phyloP scores from a whole-genome alignment of 2,888 invertebrate species.

The Nebria brevicollis region DNA sequence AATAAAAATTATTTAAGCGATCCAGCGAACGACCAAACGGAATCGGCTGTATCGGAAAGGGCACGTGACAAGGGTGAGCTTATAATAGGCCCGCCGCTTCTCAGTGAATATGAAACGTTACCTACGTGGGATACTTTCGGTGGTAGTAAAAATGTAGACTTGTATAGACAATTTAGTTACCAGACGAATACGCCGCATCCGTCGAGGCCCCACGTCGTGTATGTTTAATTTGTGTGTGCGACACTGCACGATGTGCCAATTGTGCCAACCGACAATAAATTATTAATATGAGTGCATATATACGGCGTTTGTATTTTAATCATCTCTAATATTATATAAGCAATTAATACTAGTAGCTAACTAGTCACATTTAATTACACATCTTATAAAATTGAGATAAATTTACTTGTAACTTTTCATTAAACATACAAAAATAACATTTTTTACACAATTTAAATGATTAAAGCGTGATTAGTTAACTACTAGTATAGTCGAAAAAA shows the following conservation, averaged over 20 bases:
- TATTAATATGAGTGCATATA: conserved; percentile 19
- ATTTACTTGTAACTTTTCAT: too few species aligned
- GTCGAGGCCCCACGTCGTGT: conserved; percentile 39
- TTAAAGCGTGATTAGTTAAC: background rate
- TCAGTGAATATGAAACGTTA: conserved; percentile 59
- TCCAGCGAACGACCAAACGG: background rate
- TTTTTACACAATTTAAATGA: too few species aligned
- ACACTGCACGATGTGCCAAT: conserved; percentile 22
- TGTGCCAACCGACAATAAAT: conserved; percentile 35
- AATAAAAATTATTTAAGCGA: background rate
- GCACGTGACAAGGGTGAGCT: conserved; percentile 52
- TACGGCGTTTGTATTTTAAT: background rate
- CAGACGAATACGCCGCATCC: conserved; percentile 14
- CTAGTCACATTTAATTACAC: background rate
- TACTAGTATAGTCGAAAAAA: background rate
- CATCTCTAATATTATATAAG: background rate
- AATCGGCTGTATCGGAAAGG: conserved; percentile 8
- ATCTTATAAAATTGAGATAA: too few species aligned
- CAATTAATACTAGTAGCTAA: background rate
- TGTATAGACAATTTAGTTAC: conserved; percentile 41
- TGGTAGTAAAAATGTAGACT: conserved; percentile 50
- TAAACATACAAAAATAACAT: too few species aligned
- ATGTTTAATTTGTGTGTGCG: conserved; percentile 20
- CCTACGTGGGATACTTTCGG: conserved; percentile 60
- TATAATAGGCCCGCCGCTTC: conserved; percentile 57